Percentiles rank a stretch among this genome's conserved stretches.
These are phyloP conservation scores for Paedocypris micromegethes DNA, from an alignment of 2,797 vertebrate species.

Conservation along the genomic window DNA sequence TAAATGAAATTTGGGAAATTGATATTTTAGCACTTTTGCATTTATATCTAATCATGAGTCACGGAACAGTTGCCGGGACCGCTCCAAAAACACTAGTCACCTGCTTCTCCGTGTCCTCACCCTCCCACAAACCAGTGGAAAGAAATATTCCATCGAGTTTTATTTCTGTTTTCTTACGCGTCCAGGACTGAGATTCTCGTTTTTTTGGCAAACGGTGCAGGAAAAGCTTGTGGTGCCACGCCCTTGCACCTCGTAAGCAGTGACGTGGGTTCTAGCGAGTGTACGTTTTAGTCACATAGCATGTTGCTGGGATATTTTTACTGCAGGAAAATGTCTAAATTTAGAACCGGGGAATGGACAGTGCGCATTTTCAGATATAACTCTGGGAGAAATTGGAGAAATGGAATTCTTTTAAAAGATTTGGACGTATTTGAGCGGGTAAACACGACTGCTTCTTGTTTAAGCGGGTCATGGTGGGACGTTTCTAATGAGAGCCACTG, in stretches of 20 bases:
- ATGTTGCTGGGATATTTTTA: constrained; percentile 14
- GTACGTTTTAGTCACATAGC: constrained; percentile 7
- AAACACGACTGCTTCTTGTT: constrained; percentile 12
- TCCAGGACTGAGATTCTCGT: constrained; percentile 11
- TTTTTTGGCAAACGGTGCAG: constrained; percentile 7
- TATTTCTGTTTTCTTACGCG: constrained; percentile 35
- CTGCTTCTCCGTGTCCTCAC: constrained; percentile 39
- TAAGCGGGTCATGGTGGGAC: not conserved
- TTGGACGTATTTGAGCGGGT: not conserved
- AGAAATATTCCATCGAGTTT: constrained; percentile 28
- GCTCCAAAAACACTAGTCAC: constrained; percentile 35
- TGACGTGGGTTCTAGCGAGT: constrained; percentile 33
- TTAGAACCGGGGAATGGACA: constrained; percentile 25
- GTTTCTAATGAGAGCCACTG: constrained; percentile 18
- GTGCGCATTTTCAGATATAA: constrained; percentile 21
- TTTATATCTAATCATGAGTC: constrained; percentile 37
- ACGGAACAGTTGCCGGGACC: constrained; percentile 30
- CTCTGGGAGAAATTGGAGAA: not conserved
- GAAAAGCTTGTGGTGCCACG: constrained; percentile 23
- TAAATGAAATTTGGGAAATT: constrained; percentile 34
- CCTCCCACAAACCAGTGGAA: constrained; percentile 40
- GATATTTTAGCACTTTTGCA: constrained; percentile 22
- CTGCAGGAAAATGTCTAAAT: constrained; percentile 39
- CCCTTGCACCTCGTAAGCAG: constrained; percentile 36
- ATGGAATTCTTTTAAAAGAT: not conserved